Conservation (phyloP, 2,888 invertebrate species). For the Macrosoma leucophasiata region DNA sequence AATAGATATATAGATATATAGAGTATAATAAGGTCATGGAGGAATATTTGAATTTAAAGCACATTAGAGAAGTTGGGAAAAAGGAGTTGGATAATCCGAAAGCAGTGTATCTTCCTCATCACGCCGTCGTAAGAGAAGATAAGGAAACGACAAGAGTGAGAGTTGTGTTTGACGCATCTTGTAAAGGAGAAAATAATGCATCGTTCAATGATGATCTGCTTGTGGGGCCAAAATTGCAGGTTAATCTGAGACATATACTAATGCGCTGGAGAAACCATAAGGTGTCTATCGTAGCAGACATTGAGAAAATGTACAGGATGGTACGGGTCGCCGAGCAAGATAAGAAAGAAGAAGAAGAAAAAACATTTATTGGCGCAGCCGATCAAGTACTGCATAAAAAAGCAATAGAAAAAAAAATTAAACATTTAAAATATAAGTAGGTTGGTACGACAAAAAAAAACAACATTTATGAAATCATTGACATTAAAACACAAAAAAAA, state of each 20-base stretch:
- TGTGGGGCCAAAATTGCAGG: conserved; percentile 20
- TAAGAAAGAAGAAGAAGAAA: too few relatives aligned
- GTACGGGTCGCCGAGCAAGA: conserved; percentile 5
- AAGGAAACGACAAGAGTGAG: not conserved
- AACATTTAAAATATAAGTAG: too few relatives aligned
- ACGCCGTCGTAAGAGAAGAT: conserved; percentile 10
- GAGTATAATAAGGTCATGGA: conserved; percentile 14
- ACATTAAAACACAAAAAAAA: too few relatives aligned
- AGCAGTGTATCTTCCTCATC: conserved; percentile 14
- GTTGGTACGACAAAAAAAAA: too few relatives aligned
- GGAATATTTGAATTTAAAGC: conserved; percentile 13
- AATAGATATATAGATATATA: not conserved
- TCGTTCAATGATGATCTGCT: conserved; percentile 17
- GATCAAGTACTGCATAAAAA: too few relatives aligned
- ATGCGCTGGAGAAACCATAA: conserved; percentile 9
- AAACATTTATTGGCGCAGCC: too few relatives aligned
- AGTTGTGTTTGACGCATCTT: conserved; percentile 17
- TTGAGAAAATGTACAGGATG: conserved; percentile 11
- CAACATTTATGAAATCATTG: too few relatives aligned
- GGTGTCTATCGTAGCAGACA: conserved; percentile 8
- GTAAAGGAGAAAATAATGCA: conserved; percentile 9
- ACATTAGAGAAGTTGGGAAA: conserved; percentile 10
- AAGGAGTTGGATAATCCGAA: not conserved
- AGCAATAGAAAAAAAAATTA: too few relatives aligned
- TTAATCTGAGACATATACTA: conserved; percentile 15